Evolutionary conservation across 2,113 vertebrate species (phyloP), one percentile per base, ranked within the genome.

Genomic region (Mesembrinibis cayennensis): DNA sequence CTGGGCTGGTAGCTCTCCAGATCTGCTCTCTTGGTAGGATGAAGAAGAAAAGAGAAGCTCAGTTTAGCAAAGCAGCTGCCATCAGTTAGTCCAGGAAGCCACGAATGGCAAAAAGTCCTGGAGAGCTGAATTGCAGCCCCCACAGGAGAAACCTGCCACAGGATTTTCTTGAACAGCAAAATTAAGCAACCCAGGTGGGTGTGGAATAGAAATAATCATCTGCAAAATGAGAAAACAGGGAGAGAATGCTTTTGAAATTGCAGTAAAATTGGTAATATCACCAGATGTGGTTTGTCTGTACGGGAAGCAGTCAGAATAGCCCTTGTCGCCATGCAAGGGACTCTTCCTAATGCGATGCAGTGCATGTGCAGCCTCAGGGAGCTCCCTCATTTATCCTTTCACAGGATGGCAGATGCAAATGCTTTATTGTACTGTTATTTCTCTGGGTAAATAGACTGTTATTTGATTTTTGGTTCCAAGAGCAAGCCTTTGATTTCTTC

Each of bases 371-470:
- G 25, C 91, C 78, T 52, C 53, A 36, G 81, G 66, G 53, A 90
- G 36, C 70, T 90, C 69, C 52, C 66, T 80, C 44, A 4, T 32
- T 63, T 45, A 79, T 61, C 27, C 30, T 76, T 87, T 32, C 84
- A 49, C 0, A 2, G 78, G 45, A 44, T 47, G 52, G 47, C 47
- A 59, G 59, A 30, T 0, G 1, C 3, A 3, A 63, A 61, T 65
- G 36, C 40, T 80, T 87, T 82, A 61, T 77, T 66, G 36, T 69
- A 29, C 27, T 69, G 81, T 53, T 96, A 71, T 69, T 96, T 96
- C 62, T 90, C 78, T 69, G 45, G 7, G 70, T 32, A 91, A 95
- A 95, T 11, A 93, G 49, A 32, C 14, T 76, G n/a, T 45, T 96
- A n/a, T n/a, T 91, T 79, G 77, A 56, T 52, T 79, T 94, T 87